These are phyloP conservation scores for Nysson spinosus DNA, from an alignment of 2,888 invertebrate species.

Conservation along the genomic window DNA sequence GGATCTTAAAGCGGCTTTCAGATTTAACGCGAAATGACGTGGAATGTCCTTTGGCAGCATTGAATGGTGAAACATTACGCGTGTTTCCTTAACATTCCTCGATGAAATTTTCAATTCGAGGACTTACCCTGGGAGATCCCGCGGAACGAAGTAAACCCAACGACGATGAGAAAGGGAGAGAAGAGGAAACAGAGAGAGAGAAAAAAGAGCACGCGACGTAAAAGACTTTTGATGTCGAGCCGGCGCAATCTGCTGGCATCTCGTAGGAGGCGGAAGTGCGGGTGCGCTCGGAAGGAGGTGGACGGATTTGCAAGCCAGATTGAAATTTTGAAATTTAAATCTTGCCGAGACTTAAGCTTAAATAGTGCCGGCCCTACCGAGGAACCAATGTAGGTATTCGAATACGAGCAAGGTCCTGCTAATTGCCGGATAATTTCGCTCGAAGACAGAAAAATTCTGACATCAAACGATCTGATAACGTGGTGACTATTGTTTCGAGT, in stretches of 20 bases:
- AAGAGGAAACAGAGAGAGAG: constrained; percentile 27
- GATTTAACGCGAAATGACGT: neutral
- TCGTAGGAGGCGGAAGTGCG: constrained; percentile 57
- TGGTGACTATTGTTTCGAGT: constrained; percentile 7
- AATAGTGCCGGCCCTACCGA: constrained; percentile 65
- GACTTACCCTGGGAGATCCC: constrained; percentile 18
- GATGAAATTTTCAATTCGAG: constrained; percentile 63
- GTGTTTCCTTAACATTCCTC: constrained; percentile 12
- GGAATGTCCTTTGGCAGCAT: neutral
- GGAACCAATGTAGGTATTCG: constrained; percentile 67
- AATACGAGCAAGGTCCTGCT: constrained; percentile 66
- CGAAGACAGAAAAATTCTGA: constrained; percentile 41
- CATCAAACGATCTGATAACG: constrained; percentile 50
- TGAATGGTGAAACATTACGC: neutral
- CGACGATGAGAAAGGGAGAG: constrained; percentile 6
- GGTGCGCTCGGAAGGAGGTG: constrained; percentile 57
- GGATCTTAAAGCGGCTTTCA: neutral
- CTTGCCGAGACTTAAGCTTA: constrained; percentile 74
- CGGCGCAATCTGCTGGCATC: constrained; percentile 70
- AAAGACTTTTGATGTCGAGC: constrained; percentile 75
- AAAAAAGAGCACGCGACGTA: constrained; percentile 64
- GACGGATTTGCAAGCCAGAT: constrained; percentile 80
- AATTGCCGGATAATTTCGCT: constrained; percentile 73
- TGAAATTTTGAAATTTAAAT: constrained; percentile 80
- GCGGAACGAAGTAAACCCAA: constrained; percentile 1